These are phyloP conservation scores for Suricata suricatta DNA, from an alignment of 2,113 vertebrate species.

Conservation along the genomic window DNA sequence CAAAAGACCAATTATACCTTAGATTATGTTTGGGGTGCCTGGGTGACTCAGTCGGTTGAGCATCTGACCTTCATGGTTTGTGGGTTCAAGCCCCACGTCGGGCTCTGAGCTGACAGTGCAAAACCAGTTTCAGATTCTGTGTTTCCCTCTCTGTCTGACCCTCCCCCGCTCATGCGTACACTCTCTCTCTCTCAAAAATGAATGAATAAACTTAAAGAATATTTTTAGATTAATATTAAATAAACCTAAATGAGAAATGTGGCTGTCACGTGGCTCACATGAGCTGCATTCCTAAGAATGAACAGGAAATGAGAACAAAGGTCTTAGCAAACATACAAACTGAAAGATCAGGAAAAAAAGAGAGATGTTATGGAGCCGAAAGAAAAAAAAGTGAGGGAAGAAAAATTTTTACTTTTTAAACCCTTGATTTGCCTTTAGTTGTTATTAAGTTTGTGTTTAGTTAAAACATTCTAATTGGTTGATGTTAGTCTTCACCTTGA, in stretches of 20 bases:
- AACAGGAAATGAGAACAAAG: slow-evolving; percentile 17
- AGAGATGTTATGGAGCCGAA: background rate
- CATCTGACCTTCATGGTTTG: too few species aligned
- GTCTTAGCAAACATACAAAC: background rate
- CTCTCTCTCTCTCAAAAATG: too few species aligned
- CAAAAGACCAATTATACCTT: background rate
- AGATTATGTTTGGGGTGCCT: too few species aligned
- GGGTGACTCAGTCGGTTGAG: too few species aligned
- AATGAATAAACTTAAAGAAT: background rate
- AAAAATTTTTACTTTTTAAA: slow-evolving; percentile 32
- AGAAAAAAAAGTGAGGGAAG: background rate
- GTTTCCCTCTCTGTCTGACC: too few species aligned
- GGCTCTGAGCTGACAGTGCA: too few species aligned
- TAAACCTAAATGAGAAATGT: background rate
- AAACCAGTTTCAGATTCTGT: too few species aligned
- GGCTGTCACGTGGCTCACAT: background rate
- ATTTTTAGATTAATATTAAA: background rate
- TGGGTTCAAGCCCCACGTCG: too few species aligned
- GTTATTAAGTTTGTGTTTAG: background rate
- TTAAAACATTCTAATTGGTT: background rate
- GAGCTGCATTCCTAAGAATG: background rate
- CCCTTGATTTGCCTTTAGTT: background rate
- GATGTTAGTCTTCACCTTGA: background rate
- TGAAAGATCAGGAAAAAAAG: background rate
- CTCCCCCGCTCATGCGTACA: too few species aligned